Evolutionary conservation across 2,113 vertebrate genomes (phyloP).

Genomic region (Aramus guarauna): DNA sequence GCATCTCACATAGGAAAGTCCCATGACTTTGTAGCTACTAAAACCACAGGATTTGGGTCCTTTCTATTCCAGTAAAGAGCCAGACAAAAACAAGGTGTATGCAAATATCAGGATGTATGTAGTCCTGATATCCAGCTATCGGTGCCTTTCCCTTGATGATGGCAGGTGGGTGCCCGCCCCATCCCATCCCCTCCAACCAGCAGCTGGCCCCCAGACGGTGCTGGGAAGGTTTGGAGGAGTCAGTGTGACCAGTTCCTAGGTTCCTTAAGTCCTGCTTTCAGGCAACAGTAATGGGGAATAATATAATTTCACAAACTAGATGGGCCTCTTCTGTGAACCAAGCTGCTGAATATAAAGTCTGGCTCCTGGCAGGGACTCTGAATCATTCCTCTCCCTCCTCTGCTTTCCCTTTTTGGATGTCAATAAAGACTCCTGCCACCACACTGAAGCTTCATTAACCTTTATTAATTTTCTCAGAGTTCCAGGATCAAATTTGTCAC

Average conservation of each 20-base stretch:
- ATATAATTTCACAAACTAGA: background rate
- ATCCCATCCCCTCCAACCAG: background rate
- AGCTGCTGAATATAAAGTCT: background rate
- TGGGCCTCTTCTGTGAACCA: background rate
- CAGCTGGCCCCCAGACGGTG: background rate
- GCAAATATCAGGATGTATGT: background rate
- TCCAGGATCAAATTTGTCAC: slow-evolving; percentile 35
- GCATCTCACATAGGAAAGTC: background rate
- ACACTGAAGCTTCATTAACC: slow-evolving; percentile 58
- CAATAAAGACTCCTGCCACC: slow-evolving; percentile 11
- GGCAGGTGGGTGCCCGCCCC: background rate
- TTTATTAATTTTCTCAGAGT: slow-evolving; percentile 54
- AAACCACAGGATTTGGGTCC: background rate
- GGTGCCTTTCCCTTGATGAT: background rate
- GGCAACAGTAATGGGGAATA: background rate
- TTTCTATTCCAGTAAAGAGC: background rate
- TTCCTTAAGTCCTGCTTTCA: background rate
- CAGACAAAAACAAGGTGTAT: background rate
- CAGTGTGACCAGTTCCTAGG: background rate
- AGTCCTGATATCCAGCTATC: background rate
- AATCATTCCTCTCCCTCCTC: slow-evolving; percentile 56
- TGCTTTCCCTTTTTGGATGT: slow-evolving; percentile 47
- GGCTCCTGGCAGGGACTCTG: slow-evolving; percentile 31
- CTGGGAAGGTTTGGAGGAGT: background rate
- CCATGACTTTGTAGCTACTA: background rate